phyloP scores from a whole-genome alignment of 2,888 invertebrate genomes.

The Tiliacea aurago region DNA sequence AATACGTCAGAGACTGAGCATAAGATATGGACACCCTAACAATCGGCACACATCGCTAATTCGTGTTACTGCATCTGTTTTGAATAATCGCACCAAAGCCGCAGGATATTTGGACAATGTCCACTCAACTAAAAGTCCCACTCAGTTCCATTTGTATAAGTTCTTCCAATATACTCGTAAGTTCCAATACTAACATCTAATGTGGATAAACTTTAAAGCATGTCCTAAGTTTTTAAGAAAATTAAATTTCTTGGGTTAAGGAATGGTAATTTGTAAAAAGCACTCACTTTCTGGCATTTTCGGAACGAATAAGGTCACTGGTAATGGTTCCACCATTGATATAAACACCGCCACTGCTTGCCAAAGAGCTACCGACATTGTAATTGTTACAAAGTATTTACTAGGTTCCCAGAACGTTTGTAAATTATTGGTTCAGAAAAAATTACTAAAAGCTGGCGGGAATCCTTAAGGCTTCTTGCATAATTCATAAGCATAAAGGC shows the following conservation, averaged over 20 bases:
- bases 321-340: no score
- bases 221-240: constrained; percentile 12
- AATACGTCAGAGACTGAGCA: not conserved
- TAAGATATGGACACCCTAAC: constrained; percentile 19
- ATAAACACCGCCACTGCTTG: not conserved
- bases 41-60: constrained; percentile 64
- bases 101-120: constrained; percentile 78
- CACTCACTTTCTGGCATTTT: constrained; percentile 14
- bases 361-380: not conserved
- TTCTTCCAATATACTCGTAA: constrained; percentile 40
- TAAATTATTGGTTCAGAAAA: not conserved
- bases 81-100: constrained; percentile 78
- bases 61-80: constrained; percentile 76
- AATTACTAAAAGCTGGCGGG: not conserved
- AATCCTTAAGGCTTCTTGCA: no score
- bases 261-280: constrained; percentile 25
- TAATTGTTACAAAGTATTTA: not conserved
- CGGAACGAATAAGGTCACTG: not conserved
- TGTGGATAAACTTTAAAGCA: constrained; percentile 1
- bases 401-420: not conserved
- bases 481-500: no score
- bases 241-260: constrained; percentile 6
- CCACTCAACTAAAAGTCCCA: constrained; percentile 76
- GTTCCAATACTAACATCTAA: constrained; percentile 17
- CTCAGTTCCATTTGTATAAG: constrained; percentile 72